Evolutionary conservation across 2,888 invertebrate genomes (phyloP), one percentile per base, ranked within the genome.

Genomic region (Drosophila multiciliata): DNA sequence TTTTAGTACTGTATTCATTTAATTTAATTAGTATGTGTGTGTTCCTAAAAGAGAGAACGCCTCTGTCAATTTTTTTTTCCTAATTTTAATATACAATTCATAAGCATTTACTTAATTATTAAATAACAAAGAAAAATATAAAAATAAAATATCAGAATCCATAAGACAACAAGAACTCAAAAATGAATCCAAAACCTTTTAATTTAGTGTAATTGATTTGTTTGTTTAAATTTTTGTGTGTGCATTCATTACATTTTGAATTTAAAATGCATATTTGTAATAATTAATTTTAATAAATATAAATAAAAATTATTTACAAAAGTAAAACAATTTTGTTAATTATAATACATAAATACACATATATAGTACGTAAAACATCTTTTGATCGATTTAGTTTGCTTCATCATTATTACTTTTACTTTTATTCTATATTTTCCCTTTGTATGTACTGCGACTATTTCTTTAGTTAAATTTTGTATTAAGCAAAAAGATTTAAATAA

Each of bases 201-300:
- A 67, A 61, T 58, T 71, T 70, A 72, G 58, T 67, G 11, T 48
- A 66, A 66, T 66, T 64, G 33, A 45, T 58, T 73, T 50, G 58
- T 69, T 83, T 83, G 29, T 87, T 88, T 80, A 80, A 86, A 86
- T 82, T 83, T 87, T 87, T 87, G 86, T 86, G 86, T 87, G 86
- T 86, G 82, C 75, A 79, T 76, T 77, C 71, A 75, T 75, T 77
- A 80, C 66, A 54, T 67, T 66, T 71, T 58, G 38, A 61, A 62
- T 57, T 61, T 61, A 15, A 54, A 71, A 62, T 66, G 48, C 68
- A 62, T 69, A 45, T 70, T 64, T 78, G 62, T 78, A 78, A 78
- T 62, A 70, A 61, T 48, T 74, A 77, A 74, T 74, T 57, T 64
- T 70, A 75, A 79, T 69, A 52, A 60, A 67, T 48, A 64, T 53